Conservation (phyloP, 1,140 invertebrate species). For the Drosophila bocqueti region DNA sequence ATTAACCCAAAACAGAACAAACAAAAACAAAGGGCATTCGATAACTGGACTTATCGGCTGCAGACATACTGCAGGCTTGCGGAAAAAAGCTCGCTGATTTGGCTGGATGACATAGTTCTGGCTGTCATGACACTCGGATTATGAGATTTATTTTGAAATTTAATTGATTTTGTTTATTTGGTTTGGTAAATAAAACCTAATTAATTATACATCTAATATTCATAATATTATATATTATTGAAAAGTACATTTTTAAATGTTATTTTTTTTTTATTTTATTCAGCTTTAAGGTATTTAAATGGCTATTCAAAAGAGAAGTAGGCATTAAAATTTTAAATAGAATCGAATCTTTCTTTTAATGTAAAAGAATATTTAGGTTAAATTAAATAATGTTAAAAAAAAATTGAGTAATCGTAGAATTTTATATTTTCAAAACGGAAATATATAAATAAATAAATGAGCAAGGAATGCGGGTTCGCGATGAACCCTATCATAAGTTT, state of each 20-base stretch:
- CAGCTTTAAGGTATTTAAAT: too few relatives aligned
- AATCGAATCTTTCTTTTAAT: too few relatives aligned
- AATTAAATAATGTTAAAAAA: not conserved
- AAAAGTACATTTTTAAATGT: not conserved
- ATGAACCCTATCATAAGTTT: too few relatives aligned
- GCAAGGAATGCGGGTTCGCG: too few relatives aligned
- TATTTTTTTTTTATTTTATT: not conserved
- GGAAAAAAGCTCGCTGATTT: slow-evolving; percentile 70
- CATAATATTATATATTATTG: not conserved
- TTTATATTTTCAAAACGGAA: too few relatives aligned
- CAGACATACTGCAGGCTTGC: slow-evolving; percentile 7
- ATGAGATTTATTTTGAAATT: not conserved
- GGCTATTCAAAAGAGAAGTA: not conserved
- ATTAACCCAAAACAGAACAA: slow-evolving; percentile 39
- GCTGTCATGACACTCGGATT: not conserved
- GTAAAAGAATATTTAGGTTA: not conserved
- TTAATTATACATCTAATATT: not conserved
- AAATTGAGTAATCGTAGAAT: too few relatives aligned
- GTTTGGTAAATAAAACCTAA: not conserved
- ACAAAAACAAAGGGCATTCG: slow-evolving; percentile 66
- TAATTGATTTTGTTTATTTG: not conserved
- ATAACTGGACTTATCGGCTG: slow-evolving; percentile 1
- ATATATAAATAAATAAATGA: too few relatives aligned
- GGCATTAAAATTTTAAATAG: not conserved
- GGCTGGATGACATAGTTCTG: slow-evolving; percentile 19